These are phyloP conservation scores for Willowsia nigromaculata DNA, from an alignment of 2,888 invertebrate genomes.

Conservation along the genomic window DNA sequence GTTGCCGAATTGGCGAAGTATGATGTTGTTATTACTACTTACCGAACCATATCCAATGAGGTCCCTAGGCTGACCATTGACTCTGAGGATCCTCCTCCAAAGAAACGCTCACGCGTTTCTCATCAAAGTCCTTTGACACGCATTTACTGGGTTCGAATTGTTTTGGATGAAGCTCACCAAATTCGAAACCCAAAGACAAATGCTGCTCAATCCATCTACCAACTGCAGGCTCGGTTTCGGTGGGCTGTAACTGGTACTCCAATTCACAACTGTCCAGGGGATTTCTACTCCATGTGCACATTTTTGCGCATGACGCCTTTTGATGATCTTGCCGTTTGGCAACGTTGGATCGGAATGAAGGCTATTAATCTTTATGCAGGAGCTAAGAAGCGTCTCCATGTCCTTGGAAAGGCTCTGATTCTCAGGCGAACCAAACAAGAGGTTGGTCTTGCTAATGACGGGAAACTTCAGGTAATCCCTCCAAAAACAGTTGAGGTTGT, in stretches of 20 bases:
- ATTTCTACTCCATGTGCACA: conserved; percentile 89
- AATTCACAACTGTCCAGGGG: conserved; percentile 86
- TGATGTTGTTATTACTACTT: too few species aligned
- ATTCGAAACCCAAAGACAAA: conserved; percentile 93
- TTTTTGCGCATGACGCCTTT: conserved; percentile 93
- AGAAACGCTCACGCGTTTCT: too few species aligned
- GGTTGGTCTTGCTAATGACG: conserved; percentile 84
- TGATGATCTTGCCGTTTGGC: conserved; percentile 94
- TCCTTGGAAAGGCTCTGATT: conserved; percentile 91
- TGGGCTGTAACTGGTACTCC: conserved; percentile 97
- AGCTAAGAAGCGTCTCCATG: conserved; percentile 87
- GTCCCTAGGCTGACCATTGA: too few species aligned
- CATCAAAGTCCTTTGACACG: conserved; percentile 85
- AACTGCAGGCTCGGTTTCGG: conserved; percentile 84
- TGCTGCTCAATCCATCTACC: conserved; percentile 87
- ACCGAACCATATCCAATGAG: too few species aligned
- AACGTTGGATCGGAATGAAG: conserved; percentile 94
- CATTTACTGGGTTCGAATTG: conserved; percentile 91
- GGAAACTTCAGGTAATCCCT: conserved; percentile 84
- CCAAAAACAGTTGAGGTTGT: conserved; percentile 83
- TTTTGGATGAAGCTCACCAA: conserved; percentile 96
- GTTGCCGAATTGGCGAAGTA: too few species aligned
- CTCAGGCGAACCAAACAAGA: conserved; percentile 93
- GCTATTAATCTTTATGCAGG: conserved; percentile 80
- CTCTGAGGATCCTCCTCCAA: too few species aligned